phyloP scores from a whole-genome alignment of 2,888 invertebrate species.

The Philaethria dido region DNA sequence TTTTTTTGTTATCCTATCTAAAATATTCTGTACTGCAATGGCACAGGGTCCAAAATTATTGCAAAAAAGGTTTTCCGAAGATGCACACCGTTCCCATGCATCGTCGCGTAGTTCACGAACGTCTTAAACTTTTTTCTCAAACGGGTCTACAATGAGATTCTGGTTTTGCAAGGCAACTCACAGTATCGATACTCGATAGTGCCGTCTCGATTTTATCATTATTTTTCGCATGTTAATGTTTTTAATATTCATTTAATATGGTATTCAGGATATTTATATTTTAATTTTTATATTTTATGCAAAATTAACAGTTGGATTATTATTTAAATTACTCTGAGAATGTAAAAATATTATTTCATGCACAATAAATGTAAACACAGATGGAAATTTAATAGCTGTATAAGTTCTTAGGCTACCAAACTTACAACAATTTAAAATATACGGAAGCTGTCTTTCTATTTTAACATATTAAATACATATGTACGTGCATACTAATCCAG shows the following conservation, averaged over 20 bases:
- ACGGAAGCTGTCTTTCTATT: not conserved
- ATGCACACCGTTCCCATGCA: constrained; percentile 76
- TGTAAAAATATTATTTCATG: not conserved
- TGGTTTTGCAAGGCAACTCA: constrained; percentile 79
- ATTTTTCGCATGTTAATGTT: constrained; percentile 46
- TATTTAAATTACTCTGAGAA: not conserved
- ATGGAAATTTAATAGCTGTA: not conserved
- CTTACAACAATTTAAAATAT: not conserved
- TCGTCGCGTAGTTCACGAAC: constrained; percentile 68
- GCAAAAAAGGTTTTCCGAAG: constrained; percentile 55
- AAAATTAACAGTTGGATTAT: constrained; percentile 7
- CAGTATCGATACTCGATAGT: constrained; percentile 72
- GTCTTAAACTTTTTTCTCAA: constrained; percentile 67
- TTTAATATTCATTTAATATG: constrained; percentile 29
- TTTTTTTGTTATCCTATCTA: constrained; percentile 50
- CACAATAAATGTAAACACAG: not conserved
- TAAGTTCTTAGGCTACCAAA: not conserved
- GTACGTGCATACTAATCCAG: too few relatives aligned
- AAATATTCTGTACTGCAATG: constrained; percentile 57
- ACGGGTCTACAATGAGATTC: constrained; percentile 81
- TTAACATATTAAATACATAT: too few relatives aligned
- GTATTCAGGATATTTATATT: constrained; percentile 30
- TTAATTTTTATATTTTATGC: constrained; percentile 14
- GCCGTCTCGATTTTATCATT: constrained; percentile 63
- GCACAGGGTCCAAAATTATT: constrained; percentile 56